Base-by-base conservation (phyloP, 2,888 invertebrate genomes). In the Cryptosula pallasiana region DNA sequence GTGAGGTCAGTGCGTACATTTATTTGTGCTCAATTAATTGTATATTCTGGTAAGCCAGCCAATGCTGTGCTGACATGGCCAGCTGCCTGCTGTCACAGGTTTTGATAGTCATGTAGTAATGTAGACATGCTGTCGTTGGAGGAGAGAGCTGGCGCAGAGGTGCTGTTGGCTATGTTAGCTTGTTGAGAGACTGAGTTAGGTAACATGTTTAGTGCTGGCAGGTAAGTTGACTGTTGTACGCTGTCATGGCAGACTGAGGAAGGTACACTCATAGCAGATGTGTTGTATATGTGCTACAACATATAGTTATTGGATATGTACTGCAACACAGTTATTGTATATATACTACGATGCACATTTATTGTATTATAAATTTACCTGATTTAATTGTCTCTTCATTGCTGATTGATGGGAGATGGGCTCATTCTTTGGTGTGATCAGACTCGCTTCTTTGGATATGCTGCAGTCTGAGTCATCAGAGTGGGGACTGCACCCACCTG, bases 391-490 rank as follows among this genome's bases (percentile, higher is more conserved):
- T 27, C 32, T 63, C 32, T 63, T 63, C 13, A 20, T 16, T 5
- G 63, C 25, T 9, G 32, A 20, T 63, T 63, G 25, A 32, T 63
- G 63, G 5, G 9, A n/a, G 32, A 20, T 63, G 27, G 63, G 63
- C n/a, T 63, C 63, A 63, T 27, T 63, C n/a, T 63, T 63, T 27
- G 63, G 63, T 32, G 27, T 63, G 20, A 63, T 63, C 13, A 63
- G 63, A n/a, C 63, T 63, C 13, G 13, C 27, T 16, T 63, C 63
- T 63, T 63, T 63, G 34, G 63, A 29, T 5, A 63, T 9, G 32
- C 63, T 63, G 63, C 63, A 63, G 32, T 63, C 63, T 25, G 63
- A 63, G 63, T 63, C 63, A 63, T 63, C 63, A 13, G 63, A 63
- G 32, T 63, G 63, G 9, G 63, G 63, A 63, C 63, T 63, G 3